phyloP scores from a whole-genome alignment of 1,140 invertebrate species.

The Pentalonia nigronervosa region DNA sequence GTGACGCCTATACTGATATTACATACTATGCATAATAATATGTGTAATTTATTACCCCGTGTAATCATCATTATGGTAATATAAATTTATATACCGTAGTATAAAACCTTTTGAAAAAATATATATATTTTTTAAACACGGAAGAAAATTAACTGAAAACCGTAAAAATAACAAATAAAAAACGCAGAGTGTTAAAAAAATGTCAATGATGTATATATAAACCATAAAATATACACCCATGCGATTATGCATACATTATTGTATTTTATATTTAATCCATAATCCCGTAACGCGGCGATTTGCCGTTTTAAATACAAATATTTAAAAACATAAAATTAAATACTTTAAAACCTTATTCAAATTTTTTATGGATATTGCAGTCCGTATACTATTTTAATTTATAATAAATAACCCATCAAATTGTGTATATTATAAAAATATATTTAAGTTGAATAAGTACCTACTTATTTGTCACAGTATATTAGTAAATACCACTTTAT shows the following conservation, averaged over 20 bases:
- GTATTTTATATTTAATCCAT: neutral
- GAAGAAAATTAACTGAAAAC: neutral
- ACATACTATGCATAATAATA: neutral
- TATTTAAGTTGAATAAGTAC: neutral
- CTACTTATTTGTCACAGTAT: neutral
- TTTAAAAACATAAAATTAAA: neutral
- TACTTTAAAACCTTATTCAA: neutral
- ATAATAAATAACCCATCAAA: neutral
- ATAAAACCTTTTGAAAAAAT: neutral
- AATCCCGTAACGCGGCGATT: neutral
- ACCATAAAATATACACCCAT: neutral
- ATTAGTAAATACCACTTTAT: neutral
- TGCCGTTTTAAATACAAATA: neutral
- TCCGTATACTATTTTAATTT: neutral
- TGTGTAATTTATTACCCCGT: neutral
- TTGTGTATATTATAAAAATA: neutral
- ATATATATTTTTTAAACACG: neutral
- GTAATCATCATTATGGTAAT: neutral
- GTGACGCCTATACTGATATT: neutral
- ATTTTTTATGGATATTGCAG: neutral
- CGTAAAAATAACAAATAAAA: neutral
- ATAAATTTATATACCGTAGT: neutral
- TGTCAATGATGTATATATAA: neutral
- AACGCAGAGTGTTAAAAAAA: neutral
- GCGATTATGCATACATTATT: neutral